Percentiles rank a stretch among this genome's conserved stretches.
phyloP scores from a whole-genome alignment of 2,888 invertebrate genomes.

The Leptothorax acervorum region DNA sequence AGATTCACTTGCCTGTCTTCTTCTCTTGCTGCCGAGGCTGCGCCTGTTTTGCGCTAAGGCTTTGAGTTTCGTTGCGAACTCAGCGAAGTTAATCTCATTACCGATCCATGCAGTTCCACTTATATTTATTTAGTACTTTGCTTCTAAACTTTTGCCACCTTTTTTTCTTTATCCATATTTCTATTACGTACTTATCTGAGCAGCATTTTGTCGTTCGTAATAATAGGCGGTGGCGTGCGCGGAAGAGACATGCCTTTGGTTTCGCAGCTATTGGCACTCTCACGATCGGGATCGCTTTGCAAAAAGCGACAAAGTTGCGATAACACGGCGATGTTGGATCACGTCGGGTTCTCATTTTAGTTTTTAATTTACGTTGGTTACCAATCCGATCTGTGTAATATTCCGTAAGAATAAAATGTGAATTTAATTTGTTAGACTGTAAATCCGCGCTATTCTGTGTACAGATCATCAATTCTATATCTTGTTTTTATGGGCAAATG shows the following conservation, averaged over 20 bases:
- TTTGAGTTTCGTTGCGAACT: neutral
- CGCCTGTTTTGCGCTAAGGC: neutral
- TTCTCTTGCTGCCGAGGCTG: neutral
- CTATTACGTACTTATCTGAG: neutral
- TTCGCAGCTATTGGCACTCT: neutral
- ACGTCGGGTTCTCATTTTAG: slow-evolving; percentile 6
- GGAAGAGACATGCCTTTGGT: neutral
- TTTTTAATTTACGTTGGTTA: slow-evolving; percentile 31
- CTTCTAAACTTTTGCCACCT: neutral
- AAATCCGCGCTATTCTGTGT: slow-evolving; percentile 4
- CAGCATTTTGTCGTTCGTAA: neutral
- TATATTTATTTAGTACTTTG: neutral
- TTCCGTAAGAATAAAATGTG: neutral
- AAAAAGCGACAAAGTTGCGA: neutral
- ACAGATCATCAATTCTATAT: neutral
- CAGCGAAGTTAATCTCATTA: neutral
- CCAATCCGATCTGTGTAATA: slow-evolving; percentile 4
- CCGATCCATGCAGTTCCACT: neutral
- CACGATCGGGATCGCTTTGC: neutral
- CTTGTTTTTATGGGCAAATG: neutral
- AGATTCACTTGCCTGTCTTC: neutral
- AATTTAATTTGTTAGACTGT: slow-evolving; percentile 12
- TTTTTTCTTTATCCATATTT: neutral
- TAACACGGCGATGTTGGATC: neutral
- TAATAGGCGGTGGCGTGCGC: too few relatives aligned